Evolutionary conservation across 2,797 vertebrate genomes (phyloP), one percentile per base, ranked within the genome.

Genomic region (Helarctos malayanus): DNA sequence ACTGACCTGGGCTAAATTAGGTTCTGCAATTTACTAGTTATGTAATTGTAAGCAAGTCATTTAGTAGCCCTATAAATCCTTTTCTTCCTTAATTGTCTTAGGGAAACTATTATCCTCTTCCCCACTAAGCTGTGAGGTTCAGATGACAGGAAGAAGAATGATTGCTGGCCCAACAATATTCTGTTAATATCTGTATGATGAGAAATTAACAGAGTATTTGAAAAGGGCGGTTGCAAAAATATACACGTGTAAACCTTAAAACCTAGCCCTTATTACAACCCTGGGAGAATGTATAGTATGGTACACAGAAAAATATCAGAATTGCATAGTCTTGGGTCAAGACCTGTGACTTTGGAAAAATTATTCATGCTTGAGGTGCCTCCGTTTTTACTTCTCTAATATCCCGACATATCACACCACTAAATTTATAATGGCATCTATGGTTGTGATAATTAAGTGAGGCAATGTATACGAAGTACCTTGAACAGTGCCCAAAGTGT

Each of bases 211-310:
- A 45, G 21, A 63, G 29, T 87, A 71, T 59, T 45, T 47, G 15
- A 85, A 93, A 91, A 83, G 41, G 68, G 8, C 21, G 69, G 56
- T 52, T 81, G 32, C 23, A 89, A 86, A 89, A 93, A 65, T 45
- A 52, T 81, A 68, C 3, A 91, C 83, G 32, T 10, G 32, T 21
- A 52, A 63, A 49, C 2, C 14, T 52, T 59, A 93, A 84, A 93
- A 56, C 7, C 15, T 54, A 79, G 57, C 14, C 23, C 11, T 81
- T 80, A 15, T 69, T 89, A 73, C 65, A 80, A 85, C 76, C 25
- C n/a, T 38, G 29, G 83, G 83, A 93, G 54, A 78, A 49, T 78
- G 59, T 25, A 21, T 7, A 32, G 5, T 82, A 27, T 25, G 52
- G 47, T 38, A 45, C 19, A 59, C 23, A 89, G 23, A 86, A 91